Percentiles rank a stretch among this genome's conserved stretches.
phyloP scores from a whole-genome alignment of 1,140 invertebrate genomes.

The Oedothorax gibbosus region DNA sequence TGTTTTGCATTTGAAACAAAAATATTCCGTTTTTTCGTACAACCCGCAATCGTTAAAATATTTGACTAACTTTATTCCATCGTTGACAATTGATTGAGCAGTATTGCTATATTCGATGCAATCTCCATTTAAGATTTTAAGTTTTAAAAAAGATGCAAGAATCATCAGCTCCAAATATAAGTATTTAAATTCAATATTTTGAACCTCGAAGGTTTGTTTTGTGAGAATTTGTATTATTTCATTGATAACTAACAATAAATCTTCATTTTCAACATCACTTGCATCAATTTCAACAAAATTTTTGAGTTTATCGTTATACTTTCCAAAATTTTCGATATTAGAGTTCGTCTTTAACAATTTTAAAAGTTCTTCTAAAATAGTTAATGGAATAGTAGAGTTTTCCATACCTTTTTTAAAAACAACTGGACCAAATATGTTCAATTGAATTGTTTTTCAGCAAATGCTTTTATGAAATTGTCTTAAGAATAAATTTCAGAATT shows the following conservation, averaged over 20 bases:
- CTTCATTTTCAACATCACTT: background rate
- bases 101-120: background rate
- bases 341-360: background rate
- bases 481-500: background rate
- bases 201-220: too few relatives aligned
- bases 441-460: background rate
- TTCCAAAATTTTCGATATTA: background rate
- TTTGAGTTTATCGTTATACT: background rate
- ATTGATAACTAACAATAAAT: too few relatives aligned
- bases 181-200: too few relatives aligned
- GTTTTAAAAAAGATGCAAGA: background rate
- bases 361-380: background rate
- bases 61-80: background rate
- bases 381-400: background rate
- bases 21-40: constrained; percentile 2
- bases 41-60: background rate
- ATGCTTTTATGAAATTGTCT: background rate
- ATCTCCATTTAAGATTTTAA: background rate
- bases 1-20: background rate
- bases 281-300: background rate
- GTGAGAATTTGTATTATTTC: too few relatives aligned
- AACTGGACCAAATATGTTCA: background rate
- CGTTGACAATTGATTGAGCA: background rate
- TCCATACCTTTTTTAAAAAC: background rate
- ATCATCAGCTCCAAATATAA: too few relatives aligned